Evolutionary conservation across 2,888 invertebrate genomes (phyloP).

Genomic region (Euplagia quadripunctaria): DNA sequence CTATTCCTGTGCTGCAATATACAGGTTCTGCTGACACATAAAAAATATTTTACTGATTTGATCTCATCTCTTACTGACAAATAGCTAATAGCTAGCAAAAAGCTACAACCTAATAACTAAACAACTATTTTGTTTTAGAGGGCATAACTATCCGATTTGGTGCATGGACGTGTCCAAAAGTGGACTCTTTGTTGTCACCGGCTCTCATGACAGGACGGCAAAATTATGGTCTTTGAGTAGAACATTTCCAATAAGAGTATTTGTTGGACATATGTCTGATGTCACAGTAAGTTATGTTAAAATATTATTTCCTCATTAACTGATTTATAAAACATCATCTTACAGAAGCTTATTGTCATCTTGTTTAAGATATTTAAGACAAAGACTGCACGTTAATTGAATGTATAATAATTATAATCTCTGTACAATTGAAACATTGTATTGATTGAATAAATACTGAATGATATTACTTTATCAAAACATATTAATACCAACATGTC

Average conservation of each 20-base stretch:
- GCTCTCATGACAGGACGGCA: slow-evolving; percentile 93
- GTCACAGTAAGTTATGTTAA: slow-evolving; percentile 90
- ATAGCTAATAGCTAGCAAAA: too few species aligned
- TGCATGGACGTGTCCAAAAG: slow-evolving; percentile 91
- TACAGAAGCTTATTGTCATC: neutral
- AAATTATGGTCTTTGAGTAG: slow-evolving; percentile 94
- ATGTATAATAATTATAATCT: neutral
- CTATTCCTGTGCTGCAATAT: slow-evolving; percentile 90
- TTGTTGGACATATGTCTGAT: slow-evolving; percentile 95
- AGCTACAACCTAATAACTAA: neutral
- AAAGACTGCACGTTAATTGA: neutral
- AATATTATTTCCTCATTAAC: neutral
- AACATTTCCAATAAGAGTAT: slow-evolving; percentile 93
- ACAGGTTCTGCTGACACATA: slow-evolving; percentile 78
- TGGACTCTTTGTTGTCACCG: slow-evolving; percentile 91
- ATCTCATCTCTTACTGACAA: neutral
- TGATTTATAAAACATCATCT: neutral
- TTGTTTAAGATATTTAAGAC: neutral
- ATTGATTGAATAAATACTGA: neutral
- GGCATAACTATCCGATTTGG: slow-evolving; percentile 97
- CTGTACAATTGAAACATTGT: slow-evolving; percentile 2
- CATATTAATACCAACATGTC: neutral
- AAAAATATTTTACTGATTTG: neutral
- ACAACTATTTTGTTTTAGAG: slow-evolving; percentile 79
- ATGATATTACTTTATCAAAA: neutral